Base-by-base conservation (phyloP, 2,797 vertebrate genomes). In the Sardinella longiceps region DNA sequence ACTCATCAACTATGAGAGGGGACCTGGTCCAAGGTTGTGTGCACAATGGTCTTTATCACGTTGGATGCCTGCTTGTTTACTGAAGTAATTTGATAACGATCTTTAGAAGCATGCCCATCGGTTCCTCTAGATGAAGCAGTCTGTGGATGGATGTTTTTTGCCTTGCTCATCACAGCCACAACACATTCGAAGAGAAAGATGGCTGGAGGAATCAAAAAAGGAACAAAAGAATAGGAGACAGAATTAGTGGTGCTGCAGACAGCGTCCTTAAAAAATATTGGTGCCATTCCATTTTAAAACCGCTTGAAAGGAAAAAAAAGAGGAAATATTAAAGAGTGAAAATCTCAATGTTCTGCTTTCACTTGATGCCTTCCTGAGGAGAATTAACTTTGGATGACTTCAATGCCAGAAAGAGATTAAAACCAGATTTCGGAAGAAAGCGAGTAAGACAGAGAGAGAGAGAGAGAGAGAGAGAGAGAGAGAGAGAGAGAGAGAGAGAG, bases 321-420 rank as follows among this genome's bases (percentile, higher is more conserved):
- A n/a, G n/a, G n/a, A 77, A 43, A 18, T 74, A 39, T 18, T 74
- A 74, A 37, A 74, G 5, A 30, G 66, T 7, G 33, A 15, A 77
- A 77, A 77, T 77, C 33, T 77, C 20, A 39, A 77, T 77, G 70
- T 77, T 77, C 70, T 37, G 37, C 33, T 43, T 43, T 43, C 18
- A 77, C 70, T 77, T 39, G 15, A 77, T 39, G 70, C 43, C 70
- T 33, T 39, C 70, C 70, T 77, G 70, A 43, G 70, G 18, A 77
- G 70, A 77, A 77, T 77, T 77, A 77, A 77, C 70, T 77, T 39
- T 43, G 70, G 33, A 20, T 77, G 37, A 77, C 70, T 43, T 77
- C 70, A 77, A 43, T 43, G 70, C 37, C 70, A 43, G 70, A 43
- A 77, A 77, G 70, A 77, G 70, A 77, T 77, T 77, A 77, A 77